Conservation (phyloP, 1,140 invertebrate genomes). For the Nasonia longicornis region DNA sequence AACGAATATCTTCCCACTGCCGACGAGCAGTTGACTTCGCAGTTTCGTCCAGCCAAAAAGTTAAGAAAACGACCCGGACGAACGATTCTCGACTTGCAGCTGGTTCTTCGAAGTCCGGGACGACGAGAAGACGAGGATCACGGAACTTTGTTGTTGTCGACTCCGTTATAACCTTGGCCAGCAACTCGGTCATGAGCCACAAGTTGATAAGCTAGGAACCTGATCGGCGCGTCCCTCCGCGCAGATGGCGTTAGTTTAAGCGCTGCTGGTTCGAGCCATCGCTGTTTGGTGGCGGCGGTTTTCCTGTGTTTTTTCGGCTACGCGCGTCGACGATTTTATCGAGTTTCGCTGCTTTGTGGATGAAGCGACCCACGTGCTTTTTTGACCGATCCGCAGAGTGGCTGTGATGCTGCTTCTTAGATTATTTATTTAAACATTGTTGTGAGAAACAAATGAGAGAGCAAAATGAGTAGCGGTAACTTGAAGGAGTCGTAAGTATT, state of each 20-base stretch:
- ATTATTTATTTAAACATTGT: neutral
- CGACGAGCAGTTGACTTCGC: neutral
- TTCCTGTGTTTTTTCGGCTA: neutral
- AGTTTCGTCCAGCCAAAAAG: too few relatives aligned
- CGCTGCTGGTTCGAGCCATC: neutral
- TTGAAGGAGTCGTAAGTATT: slow-evolving; percentile 57
- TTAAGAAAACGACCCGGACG: too few relatives aligned
- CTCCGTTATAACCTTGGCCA: neutral
- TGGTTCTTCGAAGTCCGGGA: neutral
- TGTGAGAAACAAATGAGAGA: slow-evolving; percentile 15
- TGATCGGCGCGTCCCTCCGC: neutral
- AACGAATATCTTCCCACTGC: slow-evolving; percentile 9
- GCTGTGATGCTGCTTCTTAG: neutral
- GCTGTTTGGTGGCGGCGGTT: neutral
- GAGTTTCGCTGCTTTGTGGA: neutral
- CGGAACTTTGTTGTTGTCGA: slow-evolving; percentile 7
- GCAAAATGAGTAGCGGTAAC: slow-evolving; percentile 49
- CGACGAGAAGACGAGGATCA: neutral
- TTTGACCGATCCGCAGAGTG: neutral
- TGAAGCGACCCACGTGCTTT: slow-evolving; percentile 23
- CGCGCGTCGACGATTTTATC: neutral
- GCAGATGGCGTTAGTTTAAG: slow-evolving; percentile 23
- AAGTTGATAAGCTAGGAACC: slow-evolving; percentile 35
- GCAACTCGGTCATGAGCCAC: slow-evolving; percentile 13
- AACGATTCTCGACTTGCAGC: neutral